phyloP scores from a whole-genome alignment of 1,140 invertebrate species.

The Myzus persicae region DNA sequence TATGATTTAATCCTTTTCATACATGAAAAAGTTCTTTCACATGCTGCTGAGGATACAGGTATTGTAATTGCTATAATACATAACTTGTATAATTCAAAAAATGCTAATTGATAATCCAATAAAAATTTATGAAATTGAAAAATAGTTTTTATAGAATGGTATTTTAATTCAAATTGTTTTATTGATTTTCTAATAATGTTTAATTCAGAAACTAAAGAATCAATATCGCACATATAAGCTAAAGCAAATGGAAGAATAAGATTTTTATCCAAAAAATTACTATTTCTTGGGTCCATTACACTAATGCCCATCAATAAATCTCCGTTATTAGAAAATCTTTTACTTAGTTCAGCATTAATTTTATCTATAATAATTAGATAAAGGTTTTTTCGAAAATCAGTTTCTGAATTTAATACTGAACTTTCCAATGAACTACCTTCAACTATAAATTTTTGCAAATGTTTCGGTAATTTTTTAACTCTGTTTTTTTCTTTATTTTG shows the following conservation, averaged over 20 bases:
- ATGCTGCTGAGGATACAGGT: not conserved
- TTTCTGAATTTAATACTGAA: constrained; percentile 19
- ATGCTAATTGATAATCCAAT: not conserved
- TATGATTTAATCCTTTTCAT: not conserved
- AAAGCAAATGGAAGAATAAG: no score
- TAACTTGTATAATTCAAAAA: constrained; percentile 13
- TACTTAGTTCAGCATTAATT: constrained; percentile 27
- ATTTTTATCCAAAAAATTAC: constrained; percentile 49
- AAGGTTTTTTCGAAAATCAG: constrained; percentile 10
- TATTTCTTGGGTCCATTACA: constrained; percentile 17
- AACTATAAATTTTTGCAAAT: no score
- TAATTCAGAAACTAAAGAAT: no score
- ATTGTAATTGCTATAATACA: not conserved
- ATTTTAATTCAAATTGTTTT: no score
- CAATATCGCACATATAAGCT: no score
- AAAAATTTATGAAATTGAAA: constrained; percentile 23
- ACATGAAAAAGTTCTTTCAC: not conserved
- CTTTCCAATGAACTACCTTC: no score
- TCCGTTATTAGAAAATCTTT: constrained; percentile 34
- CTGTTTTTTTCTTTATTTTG: no score
- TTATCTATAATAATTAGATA: constrained; percentile 38
- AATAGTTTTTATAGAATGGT: constrained; percentile 12
- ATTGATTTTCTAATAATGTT: no score
- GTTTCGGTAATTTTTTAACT: no score
- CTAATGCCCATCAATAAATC: constrained; percentile 26